Evolutionary conservation across 2,888 invertebrate species (phyloP).

Genomic region (Acleris laterana): DNA sequence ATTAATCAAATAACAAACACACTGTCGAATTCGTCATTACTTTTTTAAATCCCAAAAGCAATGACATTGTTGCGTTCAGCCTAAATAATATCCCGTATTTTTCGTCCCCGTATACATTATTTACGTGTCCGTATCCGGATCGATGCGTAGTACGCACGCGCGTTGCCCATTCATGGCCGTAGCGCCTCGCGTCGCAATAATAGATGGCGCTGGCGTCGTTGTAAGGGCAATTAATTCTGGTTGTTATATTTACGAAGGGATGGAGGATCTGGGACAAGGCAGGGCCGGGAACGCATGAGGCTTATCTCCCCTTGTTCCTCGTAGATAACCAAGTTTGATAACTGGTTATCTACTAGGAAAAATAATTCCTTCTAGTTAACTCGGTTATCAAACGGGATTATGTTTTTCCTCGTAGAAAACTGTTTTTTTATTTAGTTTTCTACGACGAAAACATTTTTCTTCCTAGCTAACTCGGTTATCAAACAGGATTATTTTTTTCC

Average conservation of each 20-base stretch:
- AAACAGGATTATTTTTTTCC: no score
- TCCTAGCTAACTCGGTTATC: no score
- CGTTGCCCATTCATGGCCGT: constrained; percentile 66
- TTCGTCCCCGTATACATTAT: constrained; percentile 70
- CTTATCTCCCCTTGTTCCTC: no score
- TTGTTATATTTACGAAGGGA: constrained; percentile 44
- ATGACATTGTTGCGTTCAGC: constrained; percentile 32
- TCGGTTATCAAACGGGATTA: no score
- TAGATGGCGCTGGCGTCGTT: constrained; percentile 61
- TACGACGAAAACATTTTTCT: no score
- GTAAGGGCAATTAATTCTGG: constrained; percentile 48
- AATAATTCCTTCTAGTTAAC: no score
- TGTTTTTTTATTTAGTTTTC: no score
- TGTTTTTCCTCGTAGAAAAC: no score
- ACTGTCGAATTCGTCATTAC: neutral
- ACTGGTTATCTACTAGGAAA: no score
- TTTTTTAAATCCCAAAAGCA: constrained; percentile 13
- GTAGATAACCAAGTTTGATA: no score
- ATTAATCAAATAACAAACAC: neutral
- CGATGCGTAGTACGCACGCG: constrained; percentile 77
- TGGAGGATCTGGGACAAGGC: constrained; percentile 44
- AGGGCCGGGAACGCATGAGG: constrained; percentile 21
- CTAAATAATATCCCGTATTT: constrained; percentile 52
- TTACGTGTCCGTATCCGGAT: constrained; percentile 69
- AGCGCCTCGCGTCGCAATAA: constrained; percentile 42